Evolutionary conservation across 2,113 vertebrate genomes (phyloP).

Genomic region (Alectura lathami): DNA sequence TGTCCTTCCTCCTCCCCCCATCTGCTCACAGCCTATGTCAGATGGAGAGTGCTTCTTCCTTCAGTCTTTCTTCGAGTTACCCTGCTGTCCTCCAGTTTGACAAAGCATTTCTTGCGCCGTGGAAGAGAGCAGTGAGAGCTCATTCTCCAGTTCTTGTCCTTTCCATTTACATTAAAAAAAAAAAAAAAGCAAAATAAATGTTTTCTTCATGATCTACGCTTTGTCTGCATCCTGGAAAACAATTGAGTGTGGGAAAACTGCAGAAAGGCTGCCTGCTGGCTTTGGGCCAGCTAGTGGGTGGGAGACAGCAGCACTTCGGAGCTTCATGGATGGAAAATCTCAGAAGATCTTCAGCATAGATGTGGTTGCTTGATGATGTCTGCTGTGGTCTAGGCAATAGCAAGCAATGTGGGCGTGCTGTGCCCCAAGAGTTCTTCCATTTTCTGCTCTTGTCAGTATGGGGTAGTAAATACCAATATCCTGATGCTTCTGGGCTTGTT

Average conservation of each 20-base stretch:
- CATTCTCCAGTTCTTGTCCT: background rate
- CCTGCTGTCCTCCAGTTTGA: background rate
- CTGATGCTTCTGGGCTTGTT: fast-evolving
- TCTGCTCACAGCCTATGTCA: slow-evolving; percentile 25
- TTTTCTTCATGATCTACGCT: background rate
- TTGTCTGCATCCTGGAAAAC: background rate
- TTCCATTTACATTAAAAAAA: background rate
- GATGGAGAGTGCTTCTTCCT: background rate
- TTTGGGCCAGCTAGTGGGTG: slow-evolving; percentile 31
- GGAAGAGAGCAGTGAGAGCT: background rate
- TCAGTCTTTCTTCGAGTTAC: slow-evolving; percentile 16
- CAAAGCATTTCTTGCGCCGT: slow-evolving; percentile 16
- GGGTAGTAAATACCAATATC: background rate
- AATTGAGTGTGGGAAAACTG: slow-evolving; percentile 40
- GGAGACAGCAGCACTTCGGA: slow-evolving; percentile 5
- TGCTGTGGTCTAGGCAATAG: background rate
- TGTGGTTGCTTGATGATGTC: slow-evolving; percentile 10
- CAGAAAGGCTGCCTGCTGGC: slow-evolving; percentile 37
- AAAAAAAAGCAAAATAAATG: background rate
- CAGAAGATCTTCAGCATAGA: background rate
- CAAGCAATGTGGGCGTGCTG: background rate
- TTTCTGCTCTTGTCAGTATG: background rate
- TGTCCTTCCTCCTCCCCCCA: slow-evolving; percentile 5
- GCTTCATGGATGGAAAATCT: slow-evolving; percentile 35
- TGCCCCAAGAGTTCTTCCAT: background rate